Conservation (phyloP, 1,140 invertebrate genomes). For the Drosophila ficusphila region DNA sequence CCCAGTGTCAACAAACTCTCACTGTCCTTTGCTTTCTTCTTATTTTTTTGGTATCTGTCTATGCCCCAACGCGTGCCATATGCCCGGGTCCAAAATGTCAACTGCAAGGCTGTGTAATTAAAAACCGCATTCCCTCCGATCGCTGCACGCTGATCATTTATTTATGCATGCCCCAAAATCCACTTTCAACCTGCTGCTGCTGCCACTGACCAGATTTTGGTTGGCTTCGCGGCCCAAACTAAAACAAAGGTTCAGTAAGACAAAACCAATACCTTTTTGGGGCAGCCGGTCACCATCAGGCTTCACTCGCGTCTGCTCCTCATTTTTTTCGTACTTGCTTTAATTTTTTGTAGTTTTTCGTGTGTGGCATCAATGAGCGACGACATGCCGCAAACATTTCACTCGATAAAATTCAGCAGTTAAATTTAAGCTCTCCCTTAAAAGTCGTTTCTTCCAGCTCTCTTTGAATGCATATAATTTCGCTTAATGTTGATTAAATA, state of each 20-base stretch:
- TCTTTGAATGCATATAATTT: slow-evolving; percentile 38
- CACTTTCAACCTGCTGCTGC: slow-evolving; percentile 54
- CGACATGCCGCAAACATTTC: slow-evolving; percentile 53
- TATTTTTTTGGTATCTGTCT: slow-evolving; percentile 4
- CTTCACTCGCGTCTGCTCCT: slow-evolving; percentile 59
- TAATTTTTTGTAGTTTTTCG: slow-evolving; percentile 34
- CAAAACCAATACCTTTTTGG: slow-evolving; percentile 28
- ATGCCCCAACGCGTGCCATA: slow-evolving; percentile 72
- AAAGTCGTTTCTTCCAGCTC: slow-evolving; percentile 4
- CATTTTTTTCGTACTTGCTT: slow-evolving; percentile 35
- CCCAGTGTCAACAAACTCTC: slow-evolving; percentile 62
- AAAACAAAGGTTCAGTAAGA: slow-evolving; percentile 31
- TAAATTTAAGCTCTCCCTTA: slow-evolving; percentile 47
- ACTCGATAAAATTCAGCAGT: slow-evolving; percentile 53
- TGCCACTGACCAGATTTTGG: slow-evolving; percentile 69
- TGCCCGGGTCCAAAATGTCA: slow-evolving; percentile 38
- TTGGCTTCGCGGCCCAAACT: slow-evolving; percentile 67
- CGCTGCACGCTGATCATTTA: slow-evolving; percentile 66
- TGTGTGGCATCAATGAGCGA: slow-evolving; percentile 33
- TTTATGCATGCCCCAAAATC: slow-evolving; percentile 54
- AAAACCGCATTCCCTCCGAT: slow-evolving; percentile 52
- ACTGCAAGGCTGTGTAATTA: slow-evolving; percentile 68
- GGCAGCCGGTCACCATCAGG: slow-evolving; percentile 60
- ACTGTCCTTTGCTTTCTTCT: slow-evolving; percentile 2
- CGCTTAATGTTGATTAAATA: slow-evolving; percentile 41